Evolutionary conservation across 2,888 invertebrate genomes (phyloP).

Genomic region (Dilophus febrilis): DNA sequence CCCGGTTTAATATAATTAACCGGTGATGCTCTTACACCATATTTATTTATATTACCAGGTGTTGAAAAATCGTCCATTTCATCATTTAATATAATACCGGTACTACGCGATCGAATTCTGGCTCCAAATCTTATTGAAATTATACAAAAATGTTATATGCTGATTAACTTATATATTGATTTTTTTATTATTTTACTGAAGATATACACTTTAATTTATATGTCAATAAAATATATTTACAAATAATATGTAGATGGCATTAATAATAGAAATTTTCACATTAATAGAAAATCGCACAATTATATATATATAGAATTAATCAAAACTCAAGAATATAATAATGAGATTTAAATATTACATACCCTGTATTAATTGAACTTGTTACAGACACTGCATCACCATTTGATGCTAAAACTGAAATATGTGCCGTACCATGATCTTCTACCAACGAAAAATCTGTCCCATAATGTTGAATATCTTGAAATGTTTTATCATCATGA

Average conservation of each 20-base stretch:
- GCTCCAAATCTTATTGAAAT: conserved; percentile 6
- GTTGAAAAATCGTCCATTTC: conserved; percentile 92
- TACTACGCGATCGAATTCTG: conserved; percentile 30
- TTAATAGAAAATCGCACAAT: no score
- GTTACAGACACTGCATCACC: conserved; percentile 89
- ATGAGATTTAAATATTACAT: conserved; percentile 6
- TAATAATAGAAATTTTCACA: no score
- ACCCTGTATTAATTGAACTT: conserved; percentile 69
- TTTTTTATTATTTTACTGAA: no score
- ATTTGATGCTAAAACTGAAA: conserved; percentile 64
- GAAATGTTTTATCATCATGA: conserved; percentile 45
- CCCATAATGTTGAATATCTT: conserved; percentile 48
- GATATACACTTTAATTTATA: no score
- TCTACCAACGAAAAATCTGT: conserved; percentile 33
- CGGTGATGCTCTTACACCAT: conserved; percentile 61
- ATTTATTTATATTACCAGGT: conserved; percentile 52
- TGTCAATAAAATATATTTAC: no score
- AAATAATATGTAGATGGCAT: no score
- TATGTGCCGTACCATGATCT: conserved; percentile 71
- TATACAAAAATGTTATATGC: no score
- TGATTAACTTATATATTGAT: no score
- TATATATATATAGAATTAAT: no score
- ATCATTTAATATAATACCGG: conserved; percentile 87
- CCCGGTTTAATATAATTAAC: conserved; percentile 70
- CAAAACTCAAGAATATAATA: no score